Evolutionary conservation across 2,888 invertebrate genomes (phyloP), one percentile per base, ranked within the genome.

Genomic region (Melanostoma mellinum): DNA sequence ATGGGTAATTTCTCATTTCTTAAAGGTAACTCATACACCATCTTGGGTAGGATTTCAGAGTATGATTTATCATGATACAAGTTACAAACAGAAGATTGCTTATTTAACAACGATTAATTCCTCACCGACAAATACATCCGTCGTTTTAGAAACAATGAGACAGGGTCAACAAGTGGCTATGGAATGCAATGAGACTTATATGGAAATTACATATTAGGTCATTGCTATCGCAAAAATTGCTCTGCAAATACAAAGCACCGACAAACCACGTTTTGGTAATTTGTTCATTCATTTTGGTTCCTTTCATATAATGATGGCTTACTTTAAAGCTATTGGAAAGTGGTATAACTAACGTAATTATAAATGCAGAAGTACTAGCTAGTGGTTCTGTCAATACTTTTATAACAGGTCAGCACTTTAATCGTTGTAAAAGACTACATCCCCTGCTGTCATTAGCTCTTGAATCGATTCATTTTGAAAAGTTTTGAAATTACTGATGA

Each of bases 321-420:
- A 77, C 76, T 87, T 87, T 61, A 85, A 86, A 71, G 84, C 86
- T 36, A n/a, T 87, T 6, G 86, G 86, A 30, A 86, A 86, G 78
- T 48, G 84, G 85, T 2, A 38, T 86, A 0, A 55, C 71, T 1
- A 10, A 80, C 8, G 9, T 87, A 4, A 61, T 79, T 20, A 67
- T 68, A n/a, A 44, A 85, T 33, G 20, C 38, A 35, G 68, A 72
- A 52, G 6, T 78, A 35, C 35, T 85, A 3, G 61, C 46, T 20
- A n/a, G 8, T 4, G 58, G 44, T 9, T 60, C 33, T 6, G 42
- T 60, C 20, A 60, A 42, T 44, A 8, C 32, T 42, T 44, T 42
- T 60, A 42, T 44, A 4, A 6, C 4, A n/a, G 42, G 32, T 2
- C 30, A 46, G n/a, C n/a, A n/a, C n/a, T n/a, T n/a, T n/a, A n/a